These are phyloP conservation scores for Recurvirostra avosetta DNA, from an alignment of 2,113 vertebrate genomes.

Conservation along the genomic window DNA sequence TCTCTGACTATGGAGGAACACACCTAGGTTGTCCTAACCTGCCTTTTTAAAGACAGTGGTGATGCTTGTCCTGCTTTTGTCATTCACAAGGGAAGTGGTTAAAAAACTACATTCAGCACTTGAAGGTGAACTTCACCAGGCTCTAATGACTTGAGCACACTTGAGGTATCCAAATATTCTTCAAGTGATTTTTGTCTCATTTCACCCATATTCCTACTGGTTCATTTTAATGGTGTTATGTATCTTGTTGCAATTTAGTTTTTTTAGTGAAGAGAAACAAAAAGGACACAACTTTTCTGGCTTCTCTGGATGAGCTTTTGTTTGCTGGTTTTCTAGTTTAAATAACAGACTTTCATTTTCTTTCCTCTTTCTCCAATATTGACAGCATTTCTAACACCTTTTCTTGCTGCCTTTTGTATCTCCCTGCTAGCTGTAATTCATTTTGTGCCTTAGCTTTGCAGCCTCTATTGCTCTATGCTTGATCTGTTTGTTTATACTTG, in stretches of 20 bases:
- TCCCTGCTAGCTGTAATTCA: conserved; percentile 14
- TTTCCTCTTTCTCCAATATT: conserved; percentile 2
- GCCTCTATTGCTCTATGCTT: background rate
- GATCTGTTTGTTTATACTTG: conserved; percentile 32
- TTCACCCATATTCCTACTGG: background rate
- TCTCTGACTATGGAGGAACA: background rate
- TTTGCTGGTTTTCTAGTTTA: conserved; percentile 37
- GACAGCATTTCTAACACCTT: conserved; percentile 36
- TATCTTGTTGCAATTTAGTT: background rate
- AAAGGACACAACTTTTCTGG: background rate
- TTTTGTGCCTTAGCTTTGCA: conserved; percentile 37
- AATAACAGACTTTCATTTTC: conserved; percentile 36
- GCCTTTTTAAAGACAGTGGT: background rate
- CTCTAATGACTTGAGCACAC: background rate
- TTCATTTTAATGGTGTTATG: background rate
- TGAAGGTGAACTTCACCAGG: background rate
- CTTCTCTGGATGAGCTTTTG: conserved; percentile 3
- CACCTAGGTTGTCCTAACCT: background rate
- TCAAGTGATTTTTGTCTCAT: background rate
- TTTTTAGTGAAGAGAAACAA: background rate
- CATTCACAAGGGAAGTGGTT: background rate
- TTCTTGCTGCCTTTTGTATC: conserved; percentile 38
- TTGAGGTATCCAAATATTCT: background rate
- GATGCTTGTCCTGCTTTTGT: background rate
- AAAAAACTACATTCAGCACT: background rate